Base-by-base conservation (phyloP, 2,888 invertebrate species). In the Polietes domitor region DNA sequence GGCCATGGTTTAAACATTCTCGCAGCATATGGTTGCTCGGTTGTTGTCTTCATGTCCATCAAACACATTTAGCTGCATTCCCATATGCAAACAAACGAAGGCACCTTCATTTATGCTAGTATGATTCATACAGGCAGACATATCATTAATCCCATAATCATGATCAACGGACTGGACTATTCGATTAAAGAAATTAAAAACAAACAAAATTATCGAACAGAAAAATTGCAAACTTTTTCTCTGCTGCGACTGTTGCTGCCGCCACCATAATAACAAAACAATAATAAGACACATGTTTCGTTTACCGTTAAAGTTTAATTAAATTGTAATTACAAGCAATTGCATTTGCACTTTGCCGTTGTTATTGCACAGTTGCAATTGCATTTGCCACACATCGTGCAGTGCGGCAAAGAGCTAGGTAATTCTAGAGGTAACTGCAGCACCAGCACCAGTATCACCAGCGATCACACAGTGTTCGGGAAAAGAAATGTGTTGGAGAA, bases 241-340 rank as follows among this genome's bases (percentile, higher is more conserved):
- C n/a, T 0, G 21, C 55, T 32, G 32, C 32, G n/a, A n/a, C n/a
- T n/a, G n/a, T n/a, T 32, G 32, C 32, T 32, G 32, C 32, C 24
- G 55, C 21, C 9, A 21, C 19, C n/a, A n/a, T 7, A 32, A 32
- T 7, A 37, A 9, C 37, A 7, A 72, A 73, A 47, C 41, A 73
- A 80, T n/a, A 58, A 58, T 58, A 61, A 61, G 61, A 77, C 83
- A 83, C 83, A 83, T 83, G 83, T 80, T 83, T 75, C 71, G 55
- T 74, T 74, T 80, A 78, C 80, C 83, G 83, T 80, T 83, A 80
- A 80, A 78, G 53, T 83, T 83, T 83, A 83, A 83, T 83, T 83
- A 83, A 83, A 83, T 80, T 77, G 83, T 75, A 80, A 80, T 83
- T 80, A 77, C 83, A 77, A 83, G 74, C 80, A 83, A 83, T 80